Evolutionary conservation across 2,888 invertebrate species (phyloP).

Genomic region (Monochamus alternatus): DNA sequence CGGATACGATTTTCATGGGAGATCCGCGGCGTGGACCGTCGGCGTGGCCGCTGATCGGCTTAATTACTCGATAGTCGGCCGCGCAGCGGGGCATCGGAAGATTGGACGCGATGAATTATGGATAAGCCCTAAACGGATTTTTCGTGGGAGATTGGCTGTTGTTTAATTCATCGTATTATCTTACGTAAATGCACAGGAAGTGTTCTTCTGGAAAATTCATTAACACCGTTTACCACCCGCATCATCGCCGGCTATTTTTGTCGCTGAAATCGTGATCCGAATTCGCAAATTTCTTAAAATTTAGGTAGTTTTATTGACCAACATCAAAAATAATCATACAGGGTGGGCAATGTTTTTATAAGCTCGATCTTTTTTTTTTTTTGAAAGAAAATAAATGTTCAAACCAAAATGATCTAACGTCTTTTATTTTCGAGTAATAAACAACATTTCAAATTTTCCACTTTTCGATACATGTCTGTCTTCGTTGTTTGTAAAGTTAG

Average conservation of each 20-base stretch:
- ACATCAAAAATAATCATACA: no score
- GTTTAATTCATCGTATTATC: conserved; percentile 12
- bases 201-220: conserved; percentile 1
- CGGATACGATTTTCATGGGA: neutral
- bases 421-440: no score
- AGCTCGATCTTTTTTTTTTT: no score
- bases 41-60: neutral
- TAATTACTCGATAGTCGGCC: conserved; percentile 9
- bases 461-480: no score
- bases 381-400: no score
- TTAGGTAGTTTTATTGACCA: no score
- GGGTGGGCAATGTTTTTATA: no score
- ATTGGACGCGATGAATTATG: conserved; percentile 11
- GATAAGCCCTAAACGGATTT: conserved; percentile 6
- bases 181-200: conserved; percentile 1
- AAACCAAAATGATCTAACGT: no score
- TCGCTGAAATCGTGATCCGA: neutral
- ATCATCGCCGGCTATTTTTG: neutral
- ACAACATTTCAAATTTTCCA: no score
- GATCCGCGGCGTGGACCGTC: neutral
- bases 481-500: no score
- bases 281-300: no score
- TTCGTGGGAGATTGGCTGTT: conserved; percentile 7
- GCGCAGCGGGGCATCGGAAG: neutral
- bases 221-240: neutral